A percentile compares a stretch with the other conserved stretches of the same genome.
Conservation (phyloP, 2,797 vertebrate genomes). For the Anas acuta region DNA sequence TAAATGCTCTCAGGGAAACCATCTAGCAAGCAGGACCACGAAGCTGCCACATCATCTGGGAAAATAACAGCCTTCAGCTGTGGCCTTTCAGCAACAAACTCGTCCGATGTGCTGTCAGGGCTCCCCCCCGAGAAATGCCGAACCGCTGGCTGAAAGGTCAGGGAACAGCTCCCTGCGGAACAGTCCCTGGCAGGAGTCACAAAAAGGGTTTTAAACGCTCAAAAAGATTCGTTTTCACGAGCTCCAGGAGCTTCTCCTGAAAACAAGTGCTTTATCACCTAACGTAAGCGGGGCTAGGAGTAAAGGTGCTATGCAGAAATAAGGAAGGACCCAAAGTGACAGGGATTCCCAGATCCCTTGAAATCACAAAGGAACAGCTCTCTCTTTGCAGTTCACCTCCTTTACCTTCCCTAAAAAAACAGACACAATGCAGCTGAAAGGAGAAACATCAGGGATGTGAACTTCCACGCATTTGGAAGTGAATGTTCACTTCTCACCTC, state of each 20-base stretch:
- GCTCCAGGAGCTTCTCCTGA: neutral
- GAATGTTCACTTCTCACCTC: neutral
- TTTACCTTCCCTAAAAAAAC: neutral
- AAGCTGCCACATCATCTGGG: neutral
- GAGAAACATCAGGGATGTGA: fast-evolving
- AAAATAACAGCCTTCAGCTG: neutral
- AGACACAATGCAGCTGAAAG: neutral
- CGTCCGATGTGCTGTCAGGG: neutral
- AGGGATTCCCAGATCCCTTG: neutral
- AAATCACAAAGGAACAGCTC: neutral
- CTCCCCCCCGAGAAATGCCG: neutral
- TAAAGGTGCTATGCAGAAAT: neutral
- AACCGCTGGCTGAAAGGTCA: neutral
- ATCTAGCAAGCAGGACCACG: neutral
- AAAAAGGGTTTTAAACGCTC: neutral
- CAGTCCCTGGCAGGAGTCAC: neutral
- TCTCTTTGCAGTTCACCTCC: neutral
- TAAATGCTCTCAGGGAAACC: neutral
- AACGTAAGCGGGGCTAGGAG: neutral
- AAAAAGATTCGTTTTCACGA: neutral
- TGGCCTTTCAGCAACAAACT: neutral
- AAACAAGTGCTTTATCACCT: neutral
- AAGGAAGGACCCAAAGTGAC: neutral
- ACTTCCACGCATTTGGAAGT: neutral
- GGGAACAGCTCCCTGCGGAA: neutral